Base-by-base conservation (phyloP, 2,797 vertebrate genomes). In the Anableps anableps region DNA sequence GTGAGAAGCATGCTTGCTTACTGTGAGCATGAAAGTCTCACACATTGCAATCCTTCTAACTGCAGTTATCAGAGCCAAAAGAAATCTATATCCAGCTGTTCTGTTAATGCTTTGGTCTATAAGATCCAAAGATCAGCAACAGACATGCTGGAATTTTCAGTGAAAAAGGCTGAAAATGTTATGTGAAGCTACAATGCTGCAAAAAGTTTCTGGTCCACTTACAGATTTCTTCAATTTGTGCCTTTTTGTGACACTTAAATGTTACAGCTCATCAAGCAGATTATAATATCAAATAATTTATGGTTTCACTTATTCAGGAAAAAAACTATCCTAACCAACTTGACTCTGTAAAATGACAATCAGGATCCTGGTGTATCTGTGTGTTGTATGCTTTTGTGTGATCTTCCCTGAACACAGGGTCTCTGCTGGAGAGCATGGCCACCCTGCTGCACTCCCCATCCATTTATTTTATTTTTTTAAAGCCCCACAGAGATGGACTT, bases 21-120 rank as follows among this genome's bases (percentile, higher is more conserved):
- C 82, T 80, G 80, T 45, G 73, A 83, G 86, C 72, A 72, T 83
- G 80, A 77, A 82, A 91, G 90, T 91, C 87, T 87, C 87, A 89
- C 80, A 89, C 31, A 8, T 64, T 62, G 13, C 89, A 86, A 88
- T 88, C 88, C 86, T 83, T 76, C 86, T 64, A 64, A 64, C 31
- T 64, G 60, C 60, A 36, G 29, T 64, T 36, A 34, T 36, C 17
- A 21, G 82, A 88, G 89, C 81, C 83, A 83, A 82, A 8, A 72
- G 74, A 85, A 92, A 92, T 92, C 88, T 88, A 85, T 88, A 89
- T 85, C 87, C 89, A 3, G 85, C 88, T 90, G 86, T 89, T 89
- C 82, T 88, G 86, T 89, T 91, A 92, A 90, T 92, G 87, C 83
- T 75, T 66, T 29, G 73, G 79, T 81, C n/a, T 14, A 74, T 83